phyloP scores from a whole-genome alignment of 1,140 invertebrate species.

The Andrena cerasifolii region DNA sequence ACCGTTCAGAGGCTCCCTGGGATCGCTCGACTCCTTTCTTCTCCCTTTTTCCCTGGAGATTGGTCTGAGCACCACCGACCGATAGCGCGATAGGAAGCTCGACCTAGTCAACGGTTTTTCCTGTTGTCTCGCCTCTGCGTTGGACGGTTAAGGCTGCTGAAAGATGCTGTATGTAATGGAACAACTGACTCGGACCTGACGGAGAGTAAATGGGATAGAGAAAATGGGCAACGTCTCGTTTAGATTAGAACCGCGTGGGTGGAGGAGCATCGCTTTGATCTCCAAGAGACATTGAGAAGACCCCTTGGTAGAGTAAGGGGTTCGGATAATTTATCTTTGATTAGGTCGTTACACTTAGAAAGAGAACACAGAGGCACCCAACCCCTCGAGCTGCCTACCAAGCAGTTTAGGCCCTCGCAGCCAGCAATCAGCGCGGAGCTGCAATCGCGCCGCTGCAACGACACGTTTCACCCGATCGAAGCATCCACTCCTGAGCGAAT shows the following conservation, averaged over 20 bases:
- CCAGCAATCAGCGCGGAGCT: not conserved
- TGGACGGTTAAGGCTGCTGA: not conserved
- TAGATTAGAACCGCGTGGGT: constrained; percentile 13
- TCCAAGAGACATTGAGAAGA: not conserved
- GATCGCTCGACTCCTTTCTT: not conserved
- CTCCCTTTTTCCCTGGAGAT: not conserved
- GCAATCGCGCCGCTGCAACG: not conserved
- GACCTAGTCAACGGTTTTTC: not conserved
- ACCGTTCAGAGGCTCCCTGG: not conserved
- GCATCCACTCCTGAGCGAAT: not conserved
- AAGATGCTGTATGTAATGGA: not conserved
- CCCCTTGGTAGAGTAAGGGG: not conserved
- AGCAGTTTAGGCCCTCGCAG: not conserved
- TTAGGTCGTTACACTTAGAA: not conserved
- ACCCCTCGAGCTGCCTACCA: not conserved
- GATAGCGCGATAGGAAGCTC: not conserved
- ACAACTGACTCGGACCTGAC: constrained; percentile 7
- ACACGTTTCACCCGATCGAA: not conserved
- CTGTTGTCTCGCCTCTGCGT: not conserved
- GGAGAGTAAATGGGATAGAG: constrained; percentile 13
- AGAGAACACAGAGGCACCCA: too few species aligned
- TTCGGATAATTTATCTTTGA: not conserved
- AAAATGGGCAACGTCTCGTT: constrained; percentile 17
- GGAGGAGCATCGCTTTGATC: not conserved
- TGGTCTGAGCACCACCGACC: too few species aligned